A percentile compares a stretch with the other conserved stretches of the same genome.
These are phyloP conservation scores for Ephestia elutella DNA, from an alignment of 1,140 invertebrate genomes.

Conservation along the genomic window DNA sequence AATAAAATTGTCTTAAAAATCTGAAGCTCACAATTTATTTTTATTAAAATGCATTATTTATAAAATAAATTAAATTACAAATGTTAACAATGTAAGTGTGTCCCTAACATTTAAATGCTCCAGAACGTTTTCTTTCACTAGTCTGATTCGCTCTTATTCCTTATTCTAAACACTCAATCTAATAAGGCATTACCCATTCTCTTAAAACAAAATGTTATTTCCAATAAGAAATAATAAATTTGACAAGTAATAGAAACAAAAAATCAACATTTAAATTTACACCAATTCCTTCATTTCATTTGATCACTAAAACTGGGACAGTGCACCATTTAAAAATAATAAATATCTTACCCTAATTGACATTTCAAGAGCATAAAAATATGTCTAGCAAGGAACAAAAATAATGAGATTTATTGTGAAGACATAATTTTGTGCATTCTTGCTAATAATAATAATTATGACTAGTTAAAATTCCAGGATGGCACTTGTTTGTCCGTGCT, in stretches of 20 bases:
- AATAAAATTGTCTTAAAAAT: constrained; percentile 27
- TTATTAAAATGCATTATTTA: constrained; percentile 10
- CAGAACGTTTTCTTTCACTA: background rate
- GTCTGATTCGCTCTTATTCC: background rate
- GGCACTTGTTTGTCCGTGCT: background rate
- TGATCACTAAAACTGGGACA: background rate
- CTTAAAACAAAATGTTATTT: background rate
- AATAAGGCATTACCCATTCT: constrained; percentile 3
- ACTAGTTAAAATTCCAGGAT: background rate
- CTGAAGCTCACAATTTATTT: constrained; percentile 8
- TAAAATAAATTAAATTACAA: constrained; percentile 21
- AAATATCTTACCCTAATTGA: background rate
- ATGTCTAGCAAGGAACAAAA: background rate
- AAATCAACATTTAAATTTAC: background rate
- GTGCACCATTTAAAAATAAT: background rate
- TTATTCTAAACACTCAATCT: constrained; percentile 4
- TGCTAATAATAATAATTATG: background rate
- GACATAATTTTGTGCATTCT: background rate
- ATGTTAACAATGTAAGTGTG: background rate
- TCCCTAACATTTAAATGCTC: background rate
- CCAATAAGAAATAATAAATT: background rate
- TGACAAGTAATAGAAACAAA: background rate
- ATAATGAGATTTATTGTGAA: background rate
- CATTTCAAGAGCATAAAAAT: background rate
- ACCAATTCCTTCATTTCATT: background rate